phyloP scores from a whole-genome alignment of 2,113 vertebrate genomes.

The Guaruba guarouba region DNA sequence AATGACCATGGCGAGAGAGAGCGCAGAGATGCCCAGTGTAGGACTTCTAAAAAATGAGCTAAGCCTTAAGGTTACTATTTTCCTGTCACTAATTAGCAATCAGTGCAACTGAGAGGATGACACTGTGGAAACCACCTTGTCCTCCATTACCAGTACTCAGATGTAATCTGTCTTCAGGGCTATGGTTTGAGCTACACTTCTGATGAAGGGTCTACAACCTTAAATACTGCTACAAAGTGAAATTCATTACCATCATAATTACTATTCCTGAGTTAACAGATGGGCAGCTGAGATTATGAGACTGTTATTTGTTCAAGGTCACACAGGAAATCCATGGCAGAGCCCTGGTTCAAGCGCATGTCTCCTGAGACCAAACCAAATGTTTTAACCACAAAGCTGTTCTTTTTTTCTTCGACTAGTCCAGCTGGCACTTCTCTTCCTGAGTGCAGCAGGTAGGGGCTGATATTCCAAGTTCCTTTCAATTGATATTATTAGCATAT shows the following conservation, averaged over 20 bases:
- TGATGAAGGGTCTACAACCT: neutral
- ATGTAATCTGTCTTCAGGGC: neutral
- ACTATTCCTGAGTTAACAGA: slow-evolving; percentile 16
- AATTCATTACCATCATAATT: slow-evolving; percentile 14
- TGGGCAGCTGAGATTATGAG: neutral
- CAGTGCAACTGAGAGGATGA: neutral
- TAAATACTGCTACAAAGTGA: neutral
- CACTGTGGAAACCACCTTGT: neutral
- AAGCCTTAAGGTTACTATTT: neutral
- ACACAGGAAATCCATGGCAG: slow-evolving; percentile 21
- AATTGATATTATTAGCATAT: neutral
- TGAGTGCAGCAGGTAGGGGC: slow-evolving; percentile 27
- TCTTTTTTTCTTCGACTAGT: neutral
- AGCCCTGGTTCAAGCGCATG: neutral
- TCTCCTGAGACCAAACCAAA: neutral
- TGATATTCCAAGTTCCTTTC: slow-evolving; percentile 41
- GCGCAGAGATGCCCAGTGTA: neutral
- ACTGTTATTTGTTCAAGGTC: slow-evolving; percentile 5
- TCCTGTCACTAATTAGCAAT: neutral
- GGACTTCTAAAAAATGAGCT: neutral
- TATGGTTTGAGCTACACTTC: neutral
- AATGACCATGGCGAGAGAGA: neutral
- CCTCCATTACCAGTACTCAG: neutral
- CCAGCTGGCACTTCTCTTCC: neutral
- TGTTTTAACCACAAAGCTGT: neutral